Base-by-base conservation (phyloP, 1,140 invertebrate genomes). In the Cydia pomonella region DNA sequence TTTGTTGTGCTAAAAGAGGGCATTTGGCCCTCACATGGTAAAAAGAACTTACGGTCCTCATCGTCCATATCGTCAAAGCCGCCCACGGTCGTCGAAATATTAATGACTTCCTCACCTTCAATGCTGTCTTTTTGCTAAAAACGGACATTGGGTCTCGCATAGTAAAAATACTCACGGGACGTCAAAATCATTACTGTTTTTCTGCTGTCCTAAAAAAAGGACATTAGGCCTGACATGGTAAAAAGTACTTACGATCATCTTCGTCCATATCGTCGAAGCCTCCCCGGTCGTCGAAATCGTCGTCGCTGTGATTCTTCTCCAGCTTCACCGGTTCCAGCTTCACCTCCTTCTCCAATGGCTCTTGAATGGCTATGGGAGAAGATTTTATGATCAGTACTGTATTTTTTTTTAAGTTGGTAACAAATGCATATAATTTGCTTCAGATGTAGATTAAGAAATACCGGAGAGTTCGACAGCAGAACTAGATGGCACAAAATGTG, bases 261-360 rank as follows among this genome's bases (percentile, higher is more conserved):
- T 88, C 86, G 44, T 82, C 81, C 44, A 87, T 87, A 38, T 88
- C 87, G 69, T 85, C 82, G 73, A 86, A 88, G 27, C 80, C 80
- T n/a, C 69, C 38, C 29, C 59, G 21, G 53, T 82, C 80, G 18
- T 82, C 82, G 47, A 82, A 82, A 7, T 88, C 86, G 38, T 87
- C 88, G 69, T 87, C 86, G 53, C 79, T 85, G 2, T 71, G 38
- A 23, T n/a, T 23, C 76, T 82, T 83, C 76, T 90, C 88, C 23
- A 79, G 10, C 72, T 89, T 89, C 29, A 89, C 82, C 0, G 12
- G 73, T 73, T 89, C 88, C 44, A 89, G 16, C 62, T 91, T 91
- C 50, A 89, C 84, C 21, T 80, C 76, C 27, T 79, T 82, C 0
- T 84, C 85, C 18, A 74, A 25, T 38, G 73, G 41, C 3, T 78